These are phyloP conservation scores for Cetoscarus ocellatus DNA, from an alignment of 2,797 vertebrate genomes.

Conservation along the genomic window DNA sequence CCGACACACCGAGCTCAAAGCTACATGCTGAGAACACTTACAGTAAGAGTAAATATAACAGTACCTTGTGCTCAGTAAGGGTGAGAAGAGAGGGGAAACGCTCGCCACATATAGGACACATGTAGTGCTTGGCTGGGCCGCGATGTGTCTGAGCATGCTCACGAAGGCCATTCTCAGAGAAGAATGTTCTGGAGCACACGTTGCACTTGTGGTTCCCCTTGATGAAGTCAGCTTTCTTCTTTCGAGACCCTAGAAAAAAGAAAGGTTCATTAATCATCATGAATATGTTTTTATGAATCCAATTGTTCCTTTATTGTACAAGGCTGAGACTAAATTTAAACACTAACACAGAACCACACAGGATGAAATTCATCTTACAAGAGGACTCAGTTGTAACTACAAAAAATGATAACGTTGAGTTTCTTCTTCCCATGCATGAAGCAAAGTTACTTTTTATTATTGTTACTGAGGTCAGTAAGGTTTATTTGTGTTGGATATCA, in stretches of 20 bases:
- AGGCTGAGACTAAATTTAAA: too few relatives aligned
- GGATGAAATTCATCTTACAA: too few relatives aligned
- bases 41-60: not conserved
- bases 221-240: slow-evolving; percentile 97
- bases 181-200: slow-evolving; percentile 98
- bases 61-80: slow-evolving; percentile 95
- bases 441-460: too few relatives aligned
- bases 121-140: slow-evolving; percentile 98
- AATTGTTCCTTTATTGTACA: too few relatives aligned
- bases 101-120: slow-evolving; percentile 99
- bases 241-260: slow-evolving; percentile 74
- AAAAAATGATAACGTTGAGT: too few relatives aligned
- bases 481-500: too few relatives aligned
- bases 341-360: not conserved
- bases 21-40: not conserved
- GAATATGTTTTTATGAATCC: not conserved
- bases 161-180: slow-evolving; percentile 95
- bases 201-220: slow-evolving; percentile 99
- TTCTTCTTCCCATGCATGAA: too few relatives aligned
- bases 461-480: too few relatives aligned
- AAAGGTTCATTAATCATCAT: not conserved
- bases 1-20: slow-evolving; percentile 3
- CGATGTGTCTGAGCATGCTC: slow-evolving; percentile 99
- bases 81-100: slow-evolving; percentile 97
- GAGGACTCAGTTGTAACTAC: too few relatives aligned